phyloP scores from a whole-genome alignment of 1,140 invertebrate genomes.

The Tetranychus urticae region DNA sequence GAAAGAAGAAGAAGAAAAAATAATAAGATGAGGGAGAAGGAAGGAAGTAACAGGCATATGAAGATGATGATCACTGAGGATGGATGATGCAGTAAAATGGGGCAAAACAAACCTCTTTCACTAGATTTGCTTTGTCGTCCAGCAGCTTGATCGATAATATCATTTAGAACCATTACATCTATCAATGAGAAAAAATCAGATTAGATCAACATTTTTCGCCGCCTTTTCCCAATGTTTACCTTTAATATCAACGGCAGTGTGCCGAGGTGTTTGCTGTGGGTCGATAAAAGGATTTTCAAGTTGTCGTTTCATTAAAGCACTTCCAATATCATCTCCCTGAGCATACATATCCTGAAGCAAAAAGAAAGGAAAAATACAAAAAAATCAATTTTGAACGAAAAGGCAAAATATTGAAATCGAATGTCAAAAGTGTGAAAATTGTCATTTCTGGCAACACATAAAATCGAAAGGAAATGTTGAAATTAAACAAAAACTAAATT shows the following conservation, averaged over 20 bases:
- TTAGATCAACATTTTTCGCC: background rate
- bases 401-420: no score
- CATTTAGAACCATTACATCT: constrained; percentile 94
- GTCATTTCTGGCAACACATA: no score
- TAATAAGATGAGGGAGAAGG: background rate
- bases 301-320: constrained; percentile 50
- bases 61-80: background rate
- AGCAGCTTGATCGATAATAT: constrained; percentile 86
- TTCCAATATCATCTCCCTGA: constrained; percentile 37
- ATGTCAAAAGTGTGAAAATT: no score
- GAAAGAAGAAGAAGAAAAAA: background rate
- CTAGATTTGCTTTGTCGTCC: constrained; percentile 54
- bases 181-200: constrained; percentile 14
- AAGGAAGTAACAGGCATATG: background rate
- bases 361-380: no score
- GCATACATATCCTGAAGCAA: constrained; percentile 20
- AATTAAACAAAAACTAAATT: no score
- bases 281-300: constrained; percentile 76
- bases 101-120: constrained; percentile 35
- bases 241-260: constrained; percentile 78
- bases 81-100: background rate
- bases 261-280: constrained; percentile 29
- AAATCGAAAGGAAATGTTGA: no score
- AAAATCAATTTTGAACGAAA: no score
- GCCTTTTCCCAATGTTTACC: constrained; percentile 27